phyloP scores from a whole-genome alignment of 2,888 invertebrate genomes.

The Rhodophaea formosa region DNA sequence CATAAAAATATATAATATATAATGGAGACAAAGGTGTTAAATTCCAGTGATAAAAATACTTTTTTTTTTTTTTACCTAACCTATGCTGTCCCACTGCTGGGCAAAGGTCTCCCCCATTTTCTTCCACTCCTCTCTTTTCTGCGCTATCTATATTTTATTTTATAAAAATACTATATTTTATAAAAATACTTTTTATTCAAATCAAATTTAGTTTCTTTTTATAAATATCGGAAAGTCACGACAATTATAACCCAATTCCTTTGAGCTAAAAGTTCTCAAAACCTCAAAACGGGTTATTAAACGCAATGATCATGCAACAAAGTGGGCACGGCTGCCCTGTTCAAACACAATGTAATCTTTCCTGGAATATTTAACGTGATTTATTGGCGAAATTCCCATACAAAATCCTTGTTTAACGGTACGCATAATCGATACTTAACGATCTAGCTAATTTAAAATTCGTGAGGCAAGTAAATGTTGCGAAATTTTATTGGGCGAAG shows the following conservation, averaged over 20 bases:
- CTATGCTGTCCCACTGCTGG: too few relatives aligned
- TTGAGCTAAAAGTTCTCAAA: slow-evolving; percentile 10
- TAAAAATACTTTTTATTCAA: not conserved
- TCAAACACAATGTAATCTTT: slow-evolving; percentile 31
- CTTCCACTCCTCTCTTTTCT: too few relatives aligned
- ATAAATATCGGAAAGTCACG: not conserved
- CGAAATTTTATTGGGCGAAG: slow-evolving; percentile 14
- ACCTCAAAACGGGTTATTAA: slow-evolving; percentile 13
- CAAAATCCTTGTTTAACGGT: slow-evolving; percentile 27
- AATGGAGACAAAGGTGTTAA: too few relatives aligned
- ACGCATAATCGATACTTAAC: slow-evolving; percentile 20
- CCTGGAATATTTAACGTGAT: slow-evolving; percentile 28
- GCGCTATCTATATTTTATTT: too few relatives aligned
- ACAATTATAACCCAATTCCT: slow-evolving; percentile 7
- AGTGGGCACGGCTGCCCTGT: slow-evolving; percentile 6
- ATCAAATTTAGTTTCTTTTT: not conserved
- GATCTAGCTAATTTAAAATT: slow-evolving; percentile 21
- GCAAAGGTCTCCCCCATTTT: too few relatives aligned
- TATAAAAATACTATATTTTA: too few relatives aligned
- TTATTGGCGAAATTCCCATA: slow-evolving; percentile 31
- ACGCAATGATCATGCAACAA: slow-evolving; percentile 14
- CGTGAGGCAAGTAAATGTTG: slow-evolving; percentile 18
- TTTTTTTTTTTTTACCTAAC: too few relatives aligned
- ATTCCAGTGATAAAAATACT: too few relatives aligned
- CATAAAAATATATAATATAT: too few relatives aligned